Evolutionary conservation across 2,888 invertebrate species (phyloP), one percentile per base, ranked within the genome.

Genomic region (Heliconius hortense): DNA sequence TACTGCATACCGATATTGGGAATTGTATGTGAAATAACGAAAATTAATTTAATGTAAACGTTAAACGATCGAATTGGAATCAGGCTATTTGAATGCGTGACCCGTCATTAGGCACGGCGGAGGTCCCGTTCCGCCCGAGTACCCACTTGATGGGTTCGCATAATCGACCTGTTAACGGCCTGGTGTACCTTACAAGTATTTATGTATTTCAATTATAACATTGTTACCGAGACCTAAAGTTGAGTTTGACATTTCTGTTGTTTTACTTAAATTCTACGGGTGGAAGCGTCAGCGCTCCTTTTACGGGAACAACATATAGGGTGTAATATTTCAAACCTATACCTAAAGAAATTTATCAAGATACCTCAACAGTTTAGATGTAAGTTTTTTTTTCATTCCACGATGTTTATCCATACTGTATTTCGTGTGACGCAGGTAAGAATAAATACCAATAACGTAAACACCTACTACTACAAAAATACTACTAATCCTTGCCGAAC

Each of bases 71-170:
- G 86, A 84, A 86, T 82, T 83, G 84, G 85, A 89, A 90, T 84
- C 85, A 88, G 89, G 89, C 88, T 88, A 91, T 93, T 92, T 92
- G 90, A 93, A 93, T 93, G 90, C 91, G 92, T 87, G 89, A 88
- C 89, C 90, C 90, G 88, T 91, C 91, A 93, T 93, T 91, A 92
- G 89, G 88, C 83, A 86, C 85, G 68, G 71, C 76, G 73, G 82
- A 82, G 84, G 83, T 83, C 84, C 85, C 85, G 84, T 84, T 83
- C 83, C 87, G 83, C 84, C 84, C 82, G 84, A 87, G 85, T 85
- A 85, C 87, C 84, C 85, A 84, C 85, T 86, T 87, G 88, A 90
- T 89, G 87, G 88, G 84, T 85, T 87, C 89, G 87, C 87, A 91
- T 92, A 91, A 91, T 92, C 91, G 90, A 88, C 89, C 91, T 89